Base-by-base conservation (phyloP, 2,113 vertebrate genomes). In the Irena cyanogastra region DNA sequence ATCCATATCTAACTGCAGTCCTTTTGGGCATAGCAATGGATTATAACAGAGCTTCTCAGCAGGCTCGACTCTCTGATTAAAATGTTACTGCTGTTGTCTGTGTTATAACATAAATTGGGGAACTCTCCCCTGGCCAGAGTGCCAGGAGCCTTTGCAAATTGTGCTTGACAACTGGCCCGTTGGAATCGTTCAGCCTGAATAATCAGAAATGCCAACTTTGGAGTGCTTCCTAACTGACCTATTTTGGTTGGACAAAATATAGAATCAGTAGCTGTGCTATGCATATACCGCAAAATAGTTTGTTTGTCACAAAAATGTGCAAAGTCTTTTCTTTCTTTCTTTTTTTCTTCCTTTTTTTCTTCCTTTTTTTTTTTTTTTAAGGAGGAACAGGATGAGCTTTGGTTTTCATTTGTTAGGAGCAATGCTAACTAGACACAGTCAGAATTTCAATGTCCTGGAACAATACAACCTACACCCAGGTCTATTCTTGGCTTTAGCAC, bases 81-180 rank as follows among this genome's bases (percentile, higher is more conserved):
- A 95, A 90, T 53, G 81, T 95, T 93, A 83, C 79, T 81, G 76
- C 82, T 95, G 77, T 52, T 95, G 35, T 91, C 87, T 91, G 50
- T 77, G 64, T 87, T 87, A 41, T 19, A 85, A 45, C 23, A 74
- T 74, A 88, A 86, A 93, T 5, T 42, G 87, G 71, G 91, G 79
- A 90, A 90, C 93, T 93, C 72, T 47, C 44, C 64, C 60, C 52
- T 64, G 75, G 74, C 77, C 78, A 63, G 42, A 69, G 75, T 35
- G 68, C 94, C 79, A 87, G 56, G 16, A 83, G 68, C 75, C 24
- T 85, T 88, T 88, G 79, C 59, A 96, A 86, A 95, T 64, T 77
- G 60, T 83, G 53, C 70, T 68, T 94, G 89, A 95, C 81, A 95
- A 59, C 27, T 69, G 66, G 77, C 83, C 80, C 9, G 0, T 31